Percentiles rank a stretch among this genome's conserved stretches.
These are phyloP conservation scores for Notodonta ziczac DNA, from an alignment of 2,888 invertebrate species.

Conservation along the genomic window DNA sequence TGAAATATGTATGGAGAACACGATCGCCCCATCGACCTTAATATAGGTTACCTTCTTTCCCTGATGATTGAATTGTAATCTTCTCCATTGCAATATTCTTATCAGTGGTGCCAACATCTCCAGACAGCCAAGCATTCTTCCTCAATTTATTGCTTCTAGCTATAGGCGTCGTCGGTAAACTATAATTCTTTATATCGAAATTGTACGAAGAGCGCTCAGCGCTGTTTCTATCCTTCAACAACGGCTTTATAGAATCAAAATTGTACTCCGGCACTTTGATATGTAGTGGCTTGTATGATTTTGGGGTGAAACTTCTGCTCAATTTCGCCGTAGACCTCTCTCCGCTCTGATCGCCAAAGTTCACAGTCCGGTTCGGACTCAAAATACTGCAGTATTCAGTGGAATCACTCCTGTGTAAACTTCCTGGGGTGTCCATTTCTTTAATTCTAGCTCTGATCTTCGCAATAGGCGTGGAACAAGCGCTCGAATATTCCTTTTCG, in stretches of 20 bases:
- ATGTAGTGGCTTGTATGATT: constrained; percentile 76
- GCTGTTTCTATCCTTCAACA: constrained; percentile 60
- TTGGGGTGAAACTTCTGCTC: constrained; percentile 76
- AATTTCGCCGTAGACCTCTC: constrained; percentile 64
- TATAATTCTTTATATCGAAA: constrained; percentile 78
- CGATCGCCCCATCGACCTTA: no score
- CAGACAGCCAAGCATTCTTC: constrained; percentile 83
- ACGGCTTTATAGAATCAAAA: constrained; percentile 66
- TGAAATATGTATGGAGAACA: no score
- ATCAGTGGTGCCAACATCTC: constrained; percentile 56
- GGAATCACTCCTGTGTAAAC: constrained; percentile 74
- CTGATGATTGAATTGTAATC: constrained; percentile 23
- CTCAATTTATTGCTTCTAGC: constrained; percentile 82
- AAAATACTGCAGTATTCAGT: constrained; percentile 80
- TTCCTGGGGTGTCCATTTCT: constrained; percentile 66
- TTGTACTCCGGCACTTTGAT: constrained; percentile 77
- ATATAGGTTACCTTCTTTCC: constrained; percentile 38
- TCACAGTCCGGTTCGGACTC: constrained; percentile 67
- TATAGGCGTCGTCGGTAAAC: constrained; percentile 81
- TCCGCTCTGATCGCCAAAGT: constrained; percentile 50
- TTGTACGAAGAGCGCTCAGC: constrained; percentile 67
- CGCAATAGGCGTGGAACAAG: constrained; percentile 73
- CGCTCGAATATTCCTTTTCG: constrained; percentile 66
- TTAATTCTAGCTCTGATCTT: constrained; percentile 65
- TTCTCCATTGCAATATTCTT: constrained; percentile 32